Evolutionary conservation across 2,113 vertebrate species (phyloP), one percentile per base, ranked within the genome.

Genomic region (Gnathonemus echidnorhynchus): DNA sequence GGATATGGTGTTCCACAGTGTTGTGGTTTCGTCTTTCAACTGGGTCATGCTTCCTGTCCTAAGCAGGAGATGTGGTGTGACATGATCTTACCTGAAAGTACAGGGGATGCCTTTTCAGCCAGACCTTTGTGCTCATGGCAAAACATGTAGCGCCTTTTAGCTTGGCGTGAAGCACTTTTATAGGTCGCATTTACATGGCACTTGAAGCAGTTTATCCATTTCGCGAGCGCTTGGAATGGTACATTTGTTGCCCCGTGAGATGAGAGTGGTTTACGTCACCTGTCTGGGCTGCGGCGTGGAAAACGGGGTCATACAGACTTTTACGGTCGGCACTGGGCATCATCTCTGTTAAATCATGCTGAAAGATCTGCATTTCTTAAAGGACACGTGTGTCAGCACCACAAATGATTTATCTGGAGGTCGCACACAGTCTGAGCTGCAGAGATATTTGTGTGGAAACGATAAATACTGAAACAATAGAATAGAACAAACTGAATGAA

Each of bases 1-100:
- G 42, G 89, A 89, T 31, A 48, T 3, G 48, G 56, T 83, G 48
- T 89, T 89, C 48, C 70, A 56, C 42, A 52, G 50, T 89, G 74
- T 53, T 53, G 49, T 39, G 35, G 83, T 89, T 45, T 49, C 35
- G 31, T 89, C 74, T 31, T 45, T 89, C 77, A 24, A 39, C 31
- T 56, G 48, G 77, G 19, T 89, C 31, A 24, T 42, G 8, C 80
- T 84, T 21, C 80, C 45, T 84, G 83, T 85, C 83, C 83, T n/a
- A 48, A 50, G 56, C 52, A 45, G 53, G 3, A n/a, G 53, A 66
- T 45, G 21, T 70, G 56, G 42, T 58, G 87, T 62, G 87, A 88
- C 9, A 46, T 88, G 87, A 45, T 62, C 27, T 66, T 19, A 35
- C 56, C 19, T 62, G 58, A 66, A 48, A 45, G 42, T n/a, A 46